Percentiles rank a stretch among this genome's conserved stretches.
These are phyloP conservation scores for Chascanopsetta lugubris DNA, from an alignment of 2,113 vertebrate genomes.

Conservation along the genomic window DNA sequence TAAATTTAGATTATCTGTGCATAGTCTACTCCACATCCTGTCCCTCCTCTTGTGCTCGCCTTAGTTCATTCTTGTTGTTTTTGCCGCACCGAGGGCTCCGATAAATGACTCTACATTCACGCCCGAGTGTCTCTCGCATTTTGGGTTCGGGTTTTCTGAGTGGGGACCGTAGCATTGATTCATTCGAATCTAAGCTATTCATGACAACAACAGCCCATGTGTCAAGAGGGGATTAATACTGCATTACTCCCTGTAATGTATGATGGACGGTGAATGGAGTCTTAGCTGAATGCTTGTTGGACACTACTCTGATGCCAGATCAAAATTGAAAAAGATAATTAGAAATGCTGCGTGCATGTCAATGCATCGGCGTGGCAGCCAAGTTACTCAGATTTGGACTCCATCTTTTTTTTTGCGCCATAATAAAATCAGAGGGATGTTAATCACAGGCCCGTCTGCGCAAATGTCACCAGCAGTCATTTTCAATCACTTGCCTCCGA, in stretches of 20 bases:
- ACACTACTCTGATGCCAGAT: slow-evolving; percentile 51
- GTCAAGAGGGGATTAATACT: slow-evolving; percentile 60
- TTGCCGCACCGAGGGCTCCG: too few species aligned
- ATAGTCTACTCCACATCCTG: too few species aligned
- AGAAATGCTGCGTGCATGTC: slow-evolving; percentile 43
- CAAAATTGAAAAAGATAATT: slow-evolving; percentile 56
- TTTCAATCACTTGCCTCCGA: slow-evolving; percentile 46
- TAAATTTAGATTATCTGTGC: too few species aligned
- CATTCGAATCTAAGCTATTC: slow-evolving; percentile 63
- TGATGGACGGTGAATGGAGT: slow-evolving; percentile 52
- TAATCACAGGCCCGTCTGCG: slow-evolving; percentile 30
- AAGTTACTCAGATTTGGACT: slow-evolving; percentile 32
- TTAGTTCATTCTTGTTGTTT: too few species aligned
- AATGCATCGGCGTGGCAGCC: slow-evolving; percentile 19
- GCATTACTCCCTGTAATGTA: slow-evolving; percentile 33
- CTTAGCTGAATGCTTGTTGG: slow-evolving; percentile 25
- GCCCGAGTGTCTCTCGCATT: too few species aligned
- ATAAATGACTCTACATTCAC: too few species aligned
- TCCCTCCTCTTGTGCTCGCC: too few species aligned
- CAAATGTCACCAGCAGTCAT: slow-evolving; percentile 46
- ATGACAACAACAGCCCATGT: slow-evolving; percentile 59
- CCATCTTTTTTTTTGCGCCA: slow-evolving; percentile 19
- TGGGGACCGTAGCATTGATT: too few species aligned
- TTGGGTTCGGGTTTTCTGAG: too few species aligned
- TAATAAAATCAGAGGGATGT: slow-evolving; percentile 28